phyloP scores from a whole-genome alignment of 1,140 invertebrate genomes.

The Drosophila kikkawai region DNA sequence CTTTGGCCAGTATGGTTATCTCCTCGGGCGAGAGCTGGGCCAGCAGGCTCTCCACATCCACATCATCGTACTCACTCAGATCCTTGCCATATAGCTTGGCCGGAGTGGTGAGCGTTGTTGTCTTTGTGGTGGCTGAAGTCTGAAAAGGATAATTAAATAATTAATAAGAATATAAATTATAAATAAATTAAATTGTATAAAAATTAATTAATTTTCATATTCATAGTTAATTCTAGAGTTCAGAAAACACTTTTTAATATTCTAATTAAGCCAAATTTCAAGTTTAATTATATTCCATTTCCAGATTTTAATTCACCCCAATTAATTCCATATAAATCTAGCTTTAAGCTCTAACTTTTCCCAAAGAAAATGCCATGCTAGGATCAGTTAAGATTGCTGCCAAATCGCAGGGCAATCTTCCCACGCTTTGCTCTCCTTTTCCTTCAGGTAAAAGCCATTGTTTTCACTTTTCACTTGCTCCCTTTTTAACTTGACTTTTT shows the following conservation, averaged over 20 bases:
- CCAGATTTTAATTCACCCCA: too few relatives aligned
- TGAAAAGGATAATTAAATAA: conserved; percentile 84
- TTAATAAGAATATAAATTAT: too few relatives aligned
- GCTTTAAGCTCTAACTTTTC: not conserved
- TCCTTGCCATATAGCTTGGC: conserved; percentile 97
- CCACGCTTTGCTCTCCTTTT: conserved; percentile 31
- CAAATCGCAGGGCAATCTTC: conserved; percentile 27
- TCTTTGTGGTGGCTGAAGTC: conserved; percentile 93
- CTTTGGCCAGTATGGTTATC: conserved; percentile 98
- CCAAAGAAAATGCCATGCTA: not conserved
- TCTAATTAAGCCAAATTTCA: too few relatives aligned
- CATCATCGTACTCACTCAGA: conserved; percentile 96
- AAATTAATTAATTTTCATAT: too few relatives aligned
- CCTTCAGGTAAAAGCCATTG: conserved; percentile 17
- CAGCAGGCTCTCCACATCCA: conserved; percentile 98
- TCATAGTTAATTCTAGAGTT: too few relatives aligned
- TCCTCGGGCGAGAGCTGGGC: conserved; percentile 97
- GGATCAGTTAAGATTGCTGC: conserved; percentile 15
- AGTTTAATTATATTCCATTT: too few relatives aligned
- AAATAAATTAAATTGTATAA: too few relatives aligned
- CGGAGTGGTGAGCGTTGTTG: conserved; percentile 94
- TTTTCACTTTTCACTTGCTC: conserved; percentile 42
- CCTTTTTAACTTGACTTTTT: not conserved
- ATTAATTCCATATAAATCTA: not conserved
- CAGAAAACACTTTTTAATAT: too few relatives aligned